Evolutionary conservation across 2,888 invertebrate species (phyloP), one percentile per base, ranked within the genome.

Genomic region (Taphrorychus bicolor): DNA sequence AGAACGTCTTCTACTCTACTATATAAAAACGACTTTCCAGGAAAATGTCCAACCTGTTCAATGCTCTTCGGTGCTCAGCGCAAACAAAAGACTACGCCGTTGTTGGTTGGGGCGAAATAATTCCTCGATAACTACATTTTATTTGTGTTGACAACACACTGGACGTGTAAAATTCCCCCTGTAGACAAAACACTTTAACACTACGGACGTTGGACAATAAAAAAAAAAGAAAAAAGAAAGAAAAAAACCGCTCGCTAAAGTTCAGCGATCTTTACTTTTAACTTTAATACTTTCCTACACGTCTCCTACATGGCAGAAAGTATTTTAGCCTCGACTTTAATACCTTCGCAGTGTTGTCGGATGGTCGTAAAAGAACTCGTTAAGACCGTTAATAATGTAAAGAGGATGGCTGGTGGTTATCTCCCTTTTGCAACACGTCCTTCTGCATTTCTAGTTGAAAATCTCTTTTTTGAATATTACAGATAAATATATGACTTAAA

Each of bases 141-240:
- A 51, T 62, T 58, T 67, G n/a, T n/a, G 52, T 52, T 56, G 51
- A 52, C 59, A 9, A 14, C 58, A 54, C 40, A 22, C 7, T 42
- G 61, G 42, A 42, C 56, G 61, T 53, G 51, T 58, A 62, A 42
- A 58, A 58, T 62, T 24, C 59, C 19, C n/a, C 49, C 59, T 68
- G 68, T 68, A 68, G 68, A 68, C 68, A 68, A 63, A 68, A 68
- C 68, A 68, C 68, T 68, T 68, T 63, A 68, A 59, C 68, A 51
- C 68, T 52, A 53, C 49, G 54, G 19, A 42, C 56, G 56, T 66
- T 61, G 60, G 62, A 62, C 62, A 67, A 67, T 67, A 51, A 62
- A 67, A 67, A 67, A n/a, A 66, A 32, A 52, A 22, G 16, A 45
- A 65, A 65, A 59, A 59, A 22, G 49, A 65, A 64, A 53, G 32